Conservation (phyloP, 2,797 vertebrate genomes). For the Lithobates sylvaticus region DNA sequence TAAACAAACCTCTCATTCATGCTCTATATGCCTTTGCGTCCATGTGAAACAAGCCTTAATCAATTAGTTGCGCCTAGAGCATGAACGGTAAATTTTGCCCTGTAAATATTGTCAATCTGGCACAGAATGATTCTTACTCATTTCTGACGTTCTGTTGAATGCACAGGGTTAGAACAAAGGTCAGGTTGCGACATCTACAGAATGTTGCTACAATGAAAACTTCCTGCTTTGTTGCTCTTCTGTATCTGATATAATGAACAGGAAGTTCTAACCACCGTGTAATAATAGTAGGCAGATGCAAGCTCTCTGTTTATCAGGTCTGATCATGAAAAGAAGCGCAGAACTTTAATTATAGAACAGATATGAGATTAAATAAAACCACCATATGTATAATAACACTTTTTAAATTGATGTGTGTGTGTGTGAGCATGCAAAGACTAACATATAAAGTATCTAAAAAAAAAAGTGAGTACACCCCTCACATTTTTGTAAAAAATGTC, state of each 20-base stretch:
- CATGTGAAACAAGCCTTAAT: neutral
- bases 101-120: neutral
- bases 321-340: neutral
- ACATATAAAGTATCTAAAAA: no score
- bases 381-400: neutral
- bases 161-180: neutral
- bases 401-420: no score
- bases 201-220: neutral
- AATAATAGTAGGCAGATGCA: neutral
- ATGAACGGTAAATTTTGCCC: neutral
- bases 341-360: neutral
- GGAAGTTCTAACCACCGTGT: slow-evolving; percentile 52
- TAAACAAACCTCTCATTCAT: no score
- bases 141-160: neutral
- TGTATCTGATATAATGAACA: slow-evolving; percentile 6
- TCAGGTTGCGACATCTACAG: neutral
- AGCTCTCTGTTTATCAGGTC: neutral
- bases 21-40: no score
- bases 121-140: neutral
- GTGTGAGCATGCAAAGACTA: no score
- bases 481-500: no score
- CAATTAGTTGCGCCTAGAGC: neutral
- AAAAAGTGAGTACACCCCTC: no score
- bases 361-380: neutral
- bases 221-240: slow-evolving; percentile 32